Evolutionary conservation across 2,113 vertebrate genomes (phyloP), one percentile per base, ranked within the genome.

Genomic region (Phylloscopus whistleri): DNA sequence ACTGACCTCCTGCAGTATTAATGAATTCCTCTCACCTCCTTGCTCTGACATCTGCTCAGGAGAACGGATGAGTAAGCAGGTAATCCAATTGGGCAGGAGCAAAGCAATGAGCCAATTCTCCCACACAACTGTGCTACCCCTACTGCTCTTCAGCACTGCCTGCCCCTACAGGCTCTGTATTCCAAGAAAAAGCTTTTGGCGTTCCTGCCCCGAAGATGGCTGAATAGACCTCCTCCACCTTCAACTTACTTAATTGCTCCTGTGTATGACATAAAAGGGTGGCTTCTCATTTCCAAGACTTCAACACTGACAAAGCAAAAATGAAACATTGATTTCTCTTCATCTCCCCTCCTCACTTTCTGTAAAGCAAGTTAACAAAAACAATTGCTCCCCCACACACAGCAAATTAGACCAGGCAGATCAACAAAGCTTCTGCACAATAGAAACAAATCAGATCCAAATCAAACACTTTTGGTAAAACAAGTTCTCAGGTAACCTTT

Each of bases 41-140:
- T 96, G 94, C 93, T 97, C 94, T 95, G 94, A 97, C 96, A 97
- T 94, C 96, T 95, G 97, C 95, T 97, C 95, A 63, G 81, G 89
- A 98, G 90, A 97, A 97, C 13, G 95, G 96, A 93, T 96, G 95
- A 97, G 93, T 97, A 97, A 98, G 95, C 96, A 97, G 93, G 95
- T 97, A 96, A 98, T 97, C 79, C 97, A 97, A 74, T 48, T 96
- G 97, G 93, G 95, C 96, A 97, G 84, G 69, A 96, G 94, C 72
- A 97, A 90, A 78, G 94, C 91, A 78, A 52, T 23, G 72, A 96
- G 91, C 91, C 92, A 93, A n/a, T 83, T 97, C 84, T 94, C 70
- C 82, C 62, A 19, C 82, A 87, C 43, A 23, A 83, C 87, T 78
- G 58, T 89, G 78, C 74, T 96, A 94, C 79, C 46, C 81, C 84